A percentile compares a stretch with the other conserved stretches of the same genome.
Evolutionary conservation across 1,140 invertebrate genomes (phyloP).

Genomic region (Aplysia californica): DNA sequence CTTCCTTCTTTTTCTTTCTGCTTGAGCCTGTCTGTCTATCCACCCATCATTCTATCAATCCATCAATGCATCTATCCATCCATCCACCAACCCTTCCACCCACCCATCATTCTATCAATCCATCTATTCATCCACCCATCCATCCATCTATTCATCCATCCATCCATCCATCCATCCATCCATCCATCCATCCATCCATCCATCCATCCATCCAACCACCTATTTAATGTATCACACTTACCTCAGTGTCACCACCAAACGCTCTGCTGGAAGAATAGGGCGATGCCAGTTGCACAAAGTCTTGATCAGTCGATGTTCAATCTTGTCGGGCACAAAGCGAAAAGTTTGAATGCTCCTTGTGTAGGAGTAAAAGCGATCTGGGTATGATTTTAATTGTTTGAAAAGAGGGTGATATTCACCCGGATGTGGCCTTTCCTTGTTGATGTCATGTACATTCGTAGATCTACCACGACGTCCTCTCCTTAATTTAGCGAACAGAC

Average conservation of each 20-base stretch:
- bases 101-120: too few species aligned
- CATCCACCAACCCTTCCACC: too few species aligned
- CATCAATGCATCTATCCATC: too few species aligned
- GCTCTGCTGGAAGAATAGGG: constrained; percentile 5
- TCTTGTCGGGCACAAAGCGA: neutral
- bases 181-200: too few species aligned
- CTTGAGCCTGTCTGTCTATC: too few species aligned
- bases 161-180: too few species aligned
- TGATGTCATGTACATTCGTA: constrained; percentile 11
- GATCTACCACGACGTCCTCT: neutral
- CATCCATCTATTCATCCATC: too few species aligned
- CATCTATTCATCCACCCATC: too few species aligned
- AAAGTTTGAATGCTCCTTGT: constrained; percentile 7
- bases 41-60: too few species aligned
- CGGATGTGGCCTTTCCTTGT: neutral
- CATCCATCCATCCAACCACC: too few species aligned
- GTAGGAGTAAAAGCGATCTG: constrained; percentile 3
- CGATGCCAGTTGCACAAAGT: constrained; percentile 8
- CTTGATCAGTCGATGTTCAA: neutral
- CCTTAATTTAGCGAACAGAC: neutral
- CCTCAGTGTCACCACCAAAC: constrained; percentile 11
- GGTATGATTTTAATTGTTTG: constrained; percentile 9
- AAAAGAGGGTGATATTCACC: constrained; percentile 15
- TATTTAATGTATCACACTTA: neutral
- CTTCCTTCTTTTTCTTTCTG: too few species aligned